Evolutionary conservation across 2,113 vertebrate species (phyloP), one percentile per base, ranked within the genome.

Genomic region (Dromaius novaehollandiae): DNA sequence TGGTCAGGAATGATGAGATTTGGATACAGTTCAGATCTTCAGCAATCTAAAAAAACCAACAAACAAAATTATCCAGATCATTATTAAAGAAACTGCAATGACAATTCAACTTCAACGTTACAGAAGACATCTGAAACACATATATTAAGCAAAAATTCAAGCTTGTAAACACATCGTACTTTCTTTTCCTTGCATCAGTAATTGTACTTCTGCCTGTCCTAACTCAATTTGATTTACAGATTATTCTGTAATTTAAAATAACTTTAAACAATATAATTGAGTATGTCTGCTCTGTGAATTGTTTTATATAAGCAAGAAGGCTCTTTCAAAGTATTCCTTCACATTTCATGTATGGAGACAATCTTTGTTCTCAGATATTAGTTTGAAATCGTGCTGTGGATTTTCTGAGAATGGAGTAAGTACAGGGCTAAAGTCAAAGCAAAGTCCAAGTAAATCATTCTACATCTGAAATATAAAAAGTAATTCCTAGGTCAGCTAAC

Each of bases 1-100:
- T 99, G 98, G 98, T 99, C 98, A 98, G 97, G 97, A 98, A 95
- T 97, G 96, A 97, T 96, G 96, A 98, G 97, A 95, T 98, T 98
- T 98, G 97, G 97, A 96, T 86, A 97, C 92, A 97, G 97, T 95
- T 97, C 96, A 97, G 97, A 97, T 97, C 97, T 98, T 98, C 97
- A 97, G 93, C 98, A 97, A 98, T 98, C 99, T 99, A 97, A 96
- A 97, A 97, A 98, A 97, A 97, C 97, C 95, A 96, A 96, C 75
- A 96, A 96, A 95, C 73, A 96, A 88, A 93, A 97, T 95, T 94
- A 97, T 92, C 83, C 93, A 86, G 96, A 84, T 96, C 91, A 97
- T 95, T 76, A 94, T 56, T 93, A 46, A 98, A 97, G 56, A 89
- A 58, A 89, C 40, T 28, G 6, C 86, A 94, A 20, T 82, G 55